A percentile compares a stretch with the other conserved stretches of the same genome.
These are phyloP conservation scores for Rhabdomys pumilio DNA, from an alignment of 2,797 vertebrate species.

Conservation along the genomic window DNA sequence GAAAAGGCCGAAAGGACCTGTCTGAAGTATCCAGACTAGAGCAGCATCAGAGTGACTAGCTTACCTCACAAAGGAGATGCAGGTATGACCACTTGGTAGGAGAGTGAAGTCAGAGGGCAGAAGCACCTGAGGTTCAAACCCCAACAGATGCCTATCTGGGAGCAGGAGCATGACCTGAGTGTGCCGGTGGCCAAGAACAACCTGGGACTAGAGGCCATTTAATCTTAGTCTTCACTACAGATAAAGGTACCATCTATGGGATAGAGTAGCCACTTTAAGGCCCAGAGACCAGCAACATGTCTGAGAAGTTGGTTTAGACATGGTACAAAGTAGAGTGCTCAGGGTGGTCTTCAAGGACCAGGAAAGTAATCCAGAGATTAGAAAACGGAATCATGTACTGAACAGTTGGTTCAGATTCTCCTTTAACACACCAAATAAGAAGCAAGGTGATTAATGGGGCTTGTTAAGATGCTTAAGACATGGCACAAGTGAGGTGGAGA, in stretches of 20 bases:
- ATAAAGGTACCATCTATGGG: neutral
- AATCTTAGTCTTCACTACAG: neutral
- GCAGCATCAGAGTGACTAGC: neutral
- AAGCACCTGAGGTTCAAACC: neutral
- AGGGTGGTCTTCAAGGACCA: accelerated
- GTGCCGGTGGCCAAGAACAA: neutral
- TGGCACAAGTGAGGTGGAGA: accelerated
- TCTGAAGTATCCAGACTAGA: neutral
- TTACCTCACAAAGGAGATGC: slow-evolving; percentile 76
- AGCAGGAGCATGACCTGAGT: neutral
- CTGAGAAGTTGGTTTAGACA: slow-evolving; percentile 28
- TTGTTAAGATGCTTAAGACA: neutral
- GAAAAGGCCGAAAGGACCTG: neutral
- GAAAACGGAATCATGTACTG: neutral
- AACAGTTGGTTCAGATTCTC: neutral
- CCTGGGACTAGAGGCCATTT: too few relatives aligned
- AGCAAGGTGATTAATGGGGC: neutral
- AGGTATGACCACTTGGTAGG: neutral
- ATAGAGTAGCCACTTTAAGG: neutral
- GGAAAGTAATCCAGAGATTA: neutral
- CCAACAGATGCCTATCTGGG: neutral
- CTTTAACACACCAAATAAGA: neutral
- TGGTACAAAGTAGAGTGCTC: neutral
- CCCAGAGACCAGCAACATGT: neutral
- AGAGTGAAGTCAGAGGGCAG: neutral